Evolutionary conservation across 2,888 invertebrate species (phyloP).

Genomic region (Drosophila anceps): DNA sequence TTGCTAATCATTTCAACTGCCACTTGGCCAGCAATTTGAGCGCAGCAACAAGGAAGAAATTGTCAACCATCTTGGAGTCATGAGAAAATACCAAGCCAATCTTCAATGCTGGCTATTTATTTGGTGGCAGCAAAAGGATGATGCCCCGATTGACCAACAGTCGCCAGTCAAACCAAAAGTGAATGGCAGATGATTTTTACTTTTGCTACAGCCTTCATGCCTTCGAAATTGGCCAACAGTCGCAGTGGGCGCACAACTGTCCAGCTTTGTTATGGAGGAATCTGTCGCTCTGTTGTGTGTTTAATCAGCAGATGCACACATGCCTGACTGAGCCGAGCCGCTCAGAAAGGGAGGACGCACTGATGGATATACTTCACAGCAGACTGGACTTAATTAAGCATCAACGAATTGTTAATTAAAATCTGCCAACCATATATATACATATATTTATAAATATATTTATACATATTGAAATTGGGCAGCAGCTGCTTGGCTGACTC

Average conservation of each 20-base stretch:
- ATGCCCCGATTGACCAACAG: constrained; percentile 50
- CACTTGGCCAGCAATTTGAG: constrained; percentile 47
- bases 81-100: constrained; percentile 60
- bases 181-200: constrained; percentile 33
- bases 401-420: constrained; percentile 51
- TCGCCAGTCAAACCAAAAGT: constrained; percentile 38
- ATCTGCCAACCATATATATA: neutral
- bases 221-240: constrained; percentile 63
- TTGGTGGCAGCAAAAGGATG: constrained; percentile 63
- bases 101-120: constrained; percentile 31
- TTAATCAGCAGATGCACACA: constrained; percentile 37
- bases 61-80: constrained; percentile 58
- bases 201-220: neutral
- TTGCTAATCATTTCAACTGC: constrained; percentile 67
- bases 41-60: constrained; percentile 72
- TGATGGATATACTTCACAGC: constrained; percentile 31
- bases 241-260: constrained; percentile 47
- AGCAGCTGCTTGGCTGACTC: constrained; percentile 46
- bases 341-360: neutral
- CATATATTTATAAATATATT: too few relatives aligned
- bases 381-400: constrained; percentile 53
- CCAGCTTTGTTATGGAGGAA: constrained; percentile 43
- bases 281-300: constrained; percentile 43
- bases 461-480: constrained; percentile 20
- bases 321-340: constrained; percentile 18